Conservation (phyloP, 2,888 invertebrate species). For the Heliconius erato region DNA sequence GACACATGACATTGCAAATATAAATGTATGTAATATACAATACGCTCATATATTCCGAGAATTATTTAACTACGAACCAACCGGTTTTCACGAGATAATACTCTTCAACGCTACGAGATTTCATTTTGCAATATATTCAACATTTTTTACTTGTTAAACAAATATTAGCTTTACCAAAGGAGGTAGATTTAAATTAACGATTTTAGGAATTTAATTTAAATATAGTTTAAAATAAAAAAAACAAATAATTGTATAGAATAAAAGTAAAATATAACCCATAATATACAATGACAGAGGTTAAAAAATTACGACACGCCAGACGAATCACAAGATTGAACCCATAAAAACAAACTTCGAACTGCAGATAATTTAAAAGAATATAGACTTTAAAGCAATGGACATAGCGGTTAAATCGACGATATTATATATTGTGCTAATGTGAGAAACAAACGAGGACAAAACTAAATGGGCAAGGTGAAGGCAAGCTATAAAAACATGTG, state of each 20-base stretch:
- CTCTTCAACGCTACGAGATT: background rate
- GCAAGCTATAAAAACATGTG: constrained; percentile 70
- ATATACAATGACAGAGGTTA: constrained; percentile 33
- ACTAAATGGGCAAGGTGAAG: constrained; percentile 73
- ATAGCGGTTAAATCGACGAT: constrained; percentile 52
- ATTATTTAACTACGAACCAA: constrained; percentile 40
- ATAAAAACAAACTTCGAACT: constrained; percentile 37
- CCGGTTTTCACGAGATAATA: constrained; percentile 41
- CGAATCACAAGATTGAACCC: constrained; percentile 49
- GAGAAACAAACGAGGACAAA: constrained; percentile 69
- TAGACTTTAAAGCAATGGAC: constrained; percentile 51
- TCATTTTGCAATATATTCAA: constrained; percentile 6
- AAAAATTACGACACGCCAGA: constrained; percentile 34
- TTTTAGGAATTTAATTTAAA: background rate
- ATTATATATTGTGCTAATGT: constrained; percentile 54
- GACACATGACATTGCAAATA: constrained; percentile 27
- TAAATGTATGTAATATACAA: constrained; percentile 24
- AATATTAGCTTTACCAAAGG: background rate
- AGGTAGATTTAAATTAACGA: background rate
- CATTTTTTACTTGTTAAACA: background rate
- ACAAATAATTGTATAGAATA: background rate
- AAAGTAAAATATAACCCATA: constrained; percentile 33
- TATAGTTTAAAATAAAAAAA: background rate
- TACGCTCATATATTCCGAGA: constrained; percentile 37
- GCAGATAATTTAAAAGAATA: constrained; percentile 46